Evolutionary conservation across 2,888 invertebrate genomes (phyloP).

Genomic region (Helleia helle): DNA sequence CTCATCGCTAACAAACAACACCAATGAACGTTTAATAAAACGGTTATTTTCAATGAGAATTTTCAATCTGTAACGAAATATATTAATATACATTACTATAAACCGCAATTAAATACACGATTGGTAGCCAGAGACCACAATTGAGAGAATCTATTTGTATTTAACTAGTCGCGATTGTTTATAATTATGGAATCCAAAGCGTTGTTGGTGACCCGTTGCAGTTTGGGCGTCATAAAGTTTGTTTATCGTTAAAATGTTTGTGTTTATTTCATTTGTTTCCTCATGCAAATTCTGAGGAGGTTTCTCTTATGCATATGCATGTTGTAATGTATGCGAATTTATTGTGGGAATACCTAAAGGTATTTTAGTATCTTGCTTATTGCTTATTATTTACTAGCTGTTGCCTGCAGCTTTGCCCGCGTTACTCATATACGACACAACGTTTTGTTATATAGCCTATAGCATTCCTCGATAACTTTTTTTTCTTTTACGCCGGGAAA

Average conservation of each 20-base stretch:
- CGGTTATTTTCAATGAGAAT: background rate
- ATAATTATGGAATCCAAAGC: background rate
- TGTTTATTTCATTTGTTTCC: too few relatives aligned
- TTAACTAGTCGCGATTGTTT: background rate
- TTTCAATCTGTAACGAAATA: background rate
- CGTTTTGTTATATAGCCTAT: too few relatives aligned
- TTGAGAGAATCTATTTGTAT: conserved; percentile 8
- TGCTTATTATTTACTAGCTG: too few relatives aligned
- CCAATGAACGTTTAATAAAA: conserved; percentile 1
- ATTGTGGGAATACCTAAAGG: too few relatives aligned
- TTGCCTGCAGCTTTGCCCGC: too few relatives aligned
- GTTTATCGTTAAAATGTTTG: background rate
- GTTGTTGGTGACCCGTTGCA: background rate
- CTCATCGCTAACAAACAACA: conserved; percentile 2
- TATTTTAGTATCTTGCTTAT: too few relatives aligned
- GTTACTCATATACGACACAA: too few relatives aligned
- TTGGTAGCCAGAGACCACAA: background rate
- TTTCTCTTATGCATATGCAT: too few relatives aligned
- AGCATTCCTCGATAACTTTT: too few relatives aligned
- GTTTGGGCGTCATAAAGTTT: conserved; percentile 5
- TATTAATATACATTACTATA: background rate
- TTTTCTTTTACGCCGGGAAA: too few relatives aligned
- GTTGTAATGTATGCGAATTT: too few relatives aligned
- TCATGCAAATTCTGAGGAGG: too few relatives aligned
- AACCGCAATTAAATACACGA: conserved; percentile 7